Conservation (phyloP, 2,888 invertebrate genomes). For the Cataglyphis cursor region DNA sequence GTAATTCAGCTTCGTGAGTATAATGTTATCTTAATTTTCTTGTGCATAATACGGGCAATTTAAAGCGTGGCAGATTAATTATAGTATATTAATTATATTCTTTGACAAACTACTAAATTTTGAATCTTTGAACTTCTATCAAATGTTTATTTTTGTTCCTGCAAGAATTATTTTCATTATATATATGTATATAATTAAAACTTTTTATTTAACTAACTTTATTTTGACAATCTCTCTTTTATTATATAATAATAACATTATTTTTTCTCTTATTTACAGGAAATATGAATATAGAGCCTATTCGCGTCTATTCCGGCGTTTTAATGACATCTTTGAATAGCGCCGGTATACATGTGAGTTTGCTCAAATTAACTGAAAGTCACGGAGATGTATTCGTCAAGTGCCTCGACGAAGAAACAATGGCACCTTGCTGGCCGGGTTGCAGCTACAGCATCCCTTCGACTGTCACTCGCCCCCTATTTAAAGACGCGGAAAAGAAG, state of each 20-base stretch:
- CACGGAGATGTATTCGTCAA: conserved; percentile 87
- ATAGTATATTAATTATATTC: background rate
- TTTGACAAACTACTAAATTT: background rate
- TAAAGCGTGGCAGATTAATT: background rate
- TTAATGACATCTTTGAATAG: conserved; percentile 93
- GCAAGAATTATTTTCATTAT: background rate
- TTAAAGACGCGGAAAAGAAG: conserved; percentile 47
- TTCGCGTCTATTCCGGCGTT: conserved; percentile 85
- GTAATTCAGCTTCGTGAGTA: conserved; percentile 89
- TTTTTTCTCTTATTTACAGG: conserved; percentile 66
- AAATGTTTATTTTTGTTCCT: background rate
- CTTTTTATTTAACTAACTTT: background rate
- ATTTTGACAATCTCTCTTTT: background rate
- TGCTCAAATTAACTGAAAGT: conserved; percentile 88
- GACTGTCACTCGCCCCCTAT: background rate
- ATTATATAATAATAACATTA: background rate
- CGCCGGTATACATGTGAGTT: conserved; percentile 92
- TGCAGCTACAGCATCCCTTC: conserved; percentile 84
- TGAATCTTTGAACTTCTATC: background rate
- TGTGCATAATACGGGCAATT: background rate
- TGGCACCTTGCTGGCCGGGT: conserved; percentile 89
- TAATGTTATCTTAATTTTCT: background rate
- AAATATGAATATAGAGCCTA: conserved; percentile 73
- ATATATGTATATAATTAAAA: background rate
- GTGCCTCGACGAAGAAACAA: conserved; percentile 89